Base-by-base conservation (phyloP, 30 jellyfish, hydroid and myxozoan genomes). In the Hydractinia symbiolongicarpus region DNA sequence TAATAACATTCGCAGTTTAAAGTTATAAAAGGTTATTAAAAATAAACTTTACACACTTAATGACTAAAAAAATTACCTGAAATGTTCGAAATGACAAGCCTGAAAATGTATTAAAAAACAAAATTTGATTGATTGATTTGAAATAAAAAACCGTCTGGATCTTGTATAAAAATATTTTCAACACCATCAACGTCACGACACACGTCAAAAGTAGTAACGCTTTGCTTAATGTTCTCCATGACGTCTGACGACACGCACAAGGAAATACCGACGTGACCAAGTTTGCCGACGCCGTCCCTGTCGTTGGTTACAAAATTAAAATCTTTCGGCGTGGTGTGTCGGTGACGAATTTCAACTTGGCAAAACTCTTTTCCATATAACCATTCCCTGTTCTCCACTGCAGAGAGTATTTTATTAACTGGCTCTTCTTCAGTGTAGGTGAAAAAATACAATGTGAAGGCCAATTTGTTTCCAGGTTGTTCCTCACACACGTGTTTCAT, bases 401-500 rank as follows among this genome's bases (percentile, higher is more conserved):
- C 9, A 44, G 74, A n/a, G 9, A 64, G 16, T 7, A n/a, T 51
- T 44, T 13, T 16, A 16, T 44, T 51, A 64, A n/a, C 40, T 44
- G 74, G 74, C 9, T 44, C 52, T 6, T 64, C 74, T 64, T 64
- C 74, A 0, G 74, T 64, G 40, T 64, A 64, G 8, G 74, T 6
- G 17, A 64, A 64, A n/a, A 64, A 64, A 51, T 64, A 64, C 19
- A 64, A 51, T 44, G 74, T 64, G 40, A 64, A 64, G 52, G 74
- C 19, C 52, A 44, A 44, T 44, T 13, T 6, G 19, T 64, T 64
- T 64, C 19, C 40, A 13, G 74, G 74, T 30, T 30, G 44, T 51
- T 64, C 74, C 40, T n/a, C 40, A 51, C 74, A 64, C 74, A 64
- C 74, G 74, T n/a, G 74, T 13, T 64, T 64, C 74, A 64, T 64